Conservation (phyloP, 1,140 invertebrate species). For the Bathynomus jamesi region DNA sequence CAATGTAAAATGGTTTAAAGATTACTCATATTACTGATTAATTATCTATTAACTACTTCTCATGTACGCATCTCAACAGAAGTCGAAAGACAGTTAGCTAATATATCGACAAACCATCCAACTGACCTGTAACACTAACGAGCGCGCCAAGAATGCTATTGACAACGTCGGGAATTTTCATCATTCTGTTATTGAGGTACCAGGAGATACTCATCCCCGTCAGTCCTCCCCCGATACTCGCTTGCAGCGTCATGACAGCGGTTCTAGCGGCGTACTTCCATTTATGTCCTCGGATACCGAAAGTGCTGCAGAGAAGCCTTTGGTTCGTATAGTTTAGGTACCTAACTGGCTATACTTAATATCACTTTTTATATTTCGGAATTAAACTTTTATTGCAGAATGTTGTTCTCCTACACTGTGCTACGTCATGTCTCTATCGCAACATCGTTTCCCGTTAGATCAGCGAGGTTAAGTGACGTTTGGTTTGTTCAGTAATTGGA, state of each 20-base stretch:
- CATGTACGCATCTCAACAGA: neutral
- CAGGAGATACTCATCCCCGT: conserved; percentile 62
- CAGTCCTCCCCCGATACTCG: conserved; percentile 77
- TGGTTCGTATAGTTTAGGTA: neutral
- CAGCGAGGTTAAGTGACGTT: too few relatives aligned
- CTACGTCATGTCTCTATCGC: too few relatives aligned
- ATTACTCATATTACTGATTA: too few relatives aligned
- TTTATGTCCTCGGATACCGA: conserved; percentile 58
- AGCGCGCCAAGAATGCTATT: conserved; percentile 80
- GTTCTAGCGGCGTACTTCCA: conserved; percentile 83
- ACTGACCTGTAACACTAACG: conserved; percentile 76
- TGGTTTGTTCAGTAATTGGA: too few relatives aligned
- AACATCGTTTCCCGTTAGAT: too few relatives aligned
- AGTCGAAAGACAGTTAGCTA: neutral
- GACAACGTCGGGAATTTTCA: conserved; percentile 76
- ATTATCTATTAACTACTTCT: too few relatives aligned
- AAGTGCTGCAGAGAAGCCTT: conserved; percentile 41
- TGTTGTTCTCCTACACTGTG: too few relatives aligned
- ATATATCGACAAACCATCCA: too few relatives aligned
- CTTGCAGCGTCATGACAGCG: conserved; percentile 79
- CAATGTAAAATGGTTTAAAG: too few relatives aligned
- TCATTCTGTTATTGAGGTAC: conserved; percentile 58
- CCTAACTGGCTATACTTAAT: neutral
- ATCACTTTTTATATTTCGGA: too few relatives aligned
- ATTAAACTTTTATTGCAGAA: too few relatives aligned